Conservation (phyloP, 2,113 vertebrate species). For the Bos indicus region DNA sequence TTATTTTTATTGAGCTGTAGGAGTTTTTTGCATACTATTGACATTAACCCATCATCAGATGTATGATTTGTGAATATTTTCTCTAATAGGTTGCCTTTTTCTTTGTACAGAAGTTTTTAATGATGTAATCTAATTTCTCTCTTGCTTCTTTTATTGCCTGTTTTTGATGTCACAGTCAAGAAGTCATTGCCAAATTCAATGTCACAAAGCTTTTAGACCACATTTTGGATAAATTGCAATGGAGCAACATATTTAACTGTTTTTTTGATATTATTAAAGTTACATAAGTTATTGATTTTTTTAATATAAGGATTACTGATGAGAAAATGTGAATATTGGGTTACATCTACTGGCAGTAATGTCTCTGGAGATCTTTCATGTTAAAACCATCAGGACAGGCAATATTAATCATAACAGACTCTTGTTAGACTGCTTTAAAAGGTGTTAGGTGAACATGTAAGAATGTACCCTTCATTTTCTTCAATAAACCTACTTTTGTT, state of each 20-base stretch:
- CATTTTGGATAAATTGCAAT: neutral
- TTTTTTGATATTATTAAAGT: neutral
- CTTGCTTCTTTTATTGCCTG: neutral
- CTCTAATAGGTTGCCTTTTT: neutral
- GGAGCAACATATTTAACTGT: neutral
- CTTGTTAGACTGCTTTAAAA: neutral
- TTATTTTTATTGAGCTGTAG: neutral
- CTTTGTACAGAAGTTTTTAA: neutral
- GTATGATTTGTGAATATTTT: neutral
- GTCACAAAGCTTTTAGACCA: neutral
- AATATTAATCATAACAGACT: neutral
- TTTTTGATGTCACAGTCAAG: neutral
- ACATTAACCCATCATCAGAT: neutral
- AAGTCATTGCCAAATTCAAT: neutral
- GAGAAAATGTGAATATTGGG: neutral
- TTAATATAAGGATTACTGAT: neutral
- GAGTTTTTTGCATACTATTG: neutral
- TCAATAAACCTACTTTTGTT: neutral
- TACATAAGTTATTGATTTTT: neutral
- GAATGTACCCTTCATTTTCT: neutral
- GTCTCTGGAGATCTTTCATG: neutral
- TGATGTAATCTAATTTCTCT: neutral
- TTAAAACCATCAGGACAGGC: neutral
- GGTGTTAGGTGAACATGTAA: neutral
- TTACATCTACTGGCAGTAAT: neutral